A percentile compares a stretch with the other conserved stretches of the same genome.
These are phyloP conservation scores for Kuschelorhynchus macadamiae DNA, from an alignment of 2,888 invertebrate species.

Conservation along the genomic window DNA sequence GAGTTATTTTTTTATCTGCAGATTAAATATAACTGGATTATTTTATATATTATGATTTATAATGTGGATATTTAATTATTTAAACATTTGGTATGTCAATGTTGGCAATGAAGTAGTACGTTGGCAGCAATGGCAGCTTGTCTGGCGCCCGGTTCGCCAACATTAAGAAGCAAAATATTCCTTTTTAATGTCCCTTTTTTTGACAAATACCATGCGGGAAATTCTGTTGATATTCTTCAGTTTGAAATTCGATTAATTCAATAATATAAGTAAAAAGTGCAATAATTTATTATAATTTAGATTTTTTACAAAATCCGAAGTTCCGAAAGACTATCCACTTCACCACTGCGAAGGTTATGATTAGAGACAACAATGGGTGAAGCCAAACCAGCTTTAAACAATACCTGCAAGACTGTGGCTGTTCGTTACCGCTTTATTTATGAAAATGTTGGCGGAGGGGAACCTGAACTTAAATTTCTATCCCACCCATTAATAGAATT, in stretches of 20 bases:
- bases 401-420: constrained; percentile 63
- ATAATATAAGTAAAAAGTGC: constrained; percentile 12
- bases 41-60: too few species aligned
- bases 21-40: too few species aligned
- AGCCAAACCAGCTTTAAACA: constrained; percentile 58
- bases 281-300: not conserved
- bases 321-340: not conserved
- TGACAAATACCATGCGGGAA: constrained; percentile 61
- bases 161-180: constrained; percentile 38
- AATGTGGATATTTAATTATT: too few species aligned
- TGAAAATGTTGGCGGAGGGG: constrained; percentile 60
- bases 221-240: constrained; percentile 50
- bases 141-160: too few species aligned
- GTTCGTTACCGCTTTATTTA: constrained; percentile 65
- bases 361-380: constrained; percentile 61
- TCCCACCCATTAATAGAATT: constrained; percentile 64
- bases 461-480: constrained; percentile 60
- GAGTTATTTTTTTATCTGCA: too few species aligned
- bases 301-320: constrained; percentile 19
- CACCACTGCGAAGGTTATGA: constrained; percentile 51
- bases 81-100: too few species aligned
- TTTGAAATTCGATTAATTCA: constrained; percentile 27
- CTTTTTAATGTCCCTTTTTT: constrained; percentile 54
- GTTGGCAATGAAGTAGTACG: too few species aligned
- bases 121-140: too few species aligned